phyloP scores from a whole-genome alignment of 2,888 invertebrate species.

The Anticlea derivata region DNA sequence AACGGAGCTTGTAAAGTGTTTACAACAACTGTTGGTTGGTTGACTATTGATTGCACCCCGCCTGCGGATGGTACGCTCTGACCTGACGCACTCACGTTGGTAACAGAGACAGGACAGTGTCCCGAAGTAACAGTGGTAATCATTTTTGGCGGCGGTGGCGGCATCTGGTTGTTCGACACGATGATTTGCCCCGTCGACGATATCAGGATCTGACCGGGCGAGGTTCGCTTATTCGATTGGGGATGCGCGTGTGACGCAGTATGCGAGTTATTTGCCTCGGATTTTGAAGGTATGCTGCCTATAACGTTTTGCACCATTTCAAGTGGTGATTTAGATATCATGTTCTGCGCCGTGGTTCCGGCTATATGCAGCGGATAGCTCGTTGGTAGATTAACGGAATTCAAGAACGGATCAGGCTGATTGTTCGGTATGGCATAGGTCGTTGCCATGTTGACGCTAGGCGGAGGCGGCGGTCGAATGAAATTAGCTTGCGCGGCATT shows the following conservation, averaged over 20 bases:
- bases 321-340: slow-evolving; percentile 85
- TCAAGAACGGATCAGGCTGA: slow-evolving; percentile 76
- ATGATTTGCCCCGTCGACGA: slow-evolving; percentile 90
- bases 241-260: slow-evolving; percentile 48
- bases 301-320: slow-evolving; percentile 92
- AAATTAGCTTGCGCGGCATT: slow-evolving; percentile 84
- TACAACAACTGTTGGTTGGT: slow-evolving; percentile 91
- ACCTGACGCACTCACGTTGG: slow-evolving; percentile 86
- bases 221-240: slow-evolving; percentile 56
- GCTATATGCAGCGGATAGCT: slow-evolving; percentile 76
- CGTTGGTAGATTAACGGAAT: slow-evolving; percentile 74
- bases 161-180: slow-evolving; percentile 87
- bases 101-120: slow-evolving; percentile 85
- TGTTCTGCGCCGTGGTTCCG: slow-evolving; percentile 77
- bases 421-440: slow-evolving; percentile 76
- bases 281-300: slow-evolving; percentile 84
- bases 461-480: slow-evolving; percentile 68
- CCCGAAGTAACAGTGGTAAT: slow-evolving; percentile 84
- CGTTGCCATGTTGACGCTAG: slow-evolving; percentile 71
- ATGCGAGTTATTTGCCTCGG: slow-evolving; percentile 72
- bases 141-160: slow-evolving; percentile 85
- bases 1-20: slow-evolving; percentile 91
- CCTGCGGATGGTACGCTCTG: slow-evolving; percentile 86
- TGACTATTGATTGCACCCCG: slow-evolving; percentile 86
- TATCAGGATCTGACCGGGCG: slow-evolving; percentile 89